Base-by-base conservation (phyloP, 2,888 invertebrate genomes). In the Ichneumoninae sp. region DNA sequence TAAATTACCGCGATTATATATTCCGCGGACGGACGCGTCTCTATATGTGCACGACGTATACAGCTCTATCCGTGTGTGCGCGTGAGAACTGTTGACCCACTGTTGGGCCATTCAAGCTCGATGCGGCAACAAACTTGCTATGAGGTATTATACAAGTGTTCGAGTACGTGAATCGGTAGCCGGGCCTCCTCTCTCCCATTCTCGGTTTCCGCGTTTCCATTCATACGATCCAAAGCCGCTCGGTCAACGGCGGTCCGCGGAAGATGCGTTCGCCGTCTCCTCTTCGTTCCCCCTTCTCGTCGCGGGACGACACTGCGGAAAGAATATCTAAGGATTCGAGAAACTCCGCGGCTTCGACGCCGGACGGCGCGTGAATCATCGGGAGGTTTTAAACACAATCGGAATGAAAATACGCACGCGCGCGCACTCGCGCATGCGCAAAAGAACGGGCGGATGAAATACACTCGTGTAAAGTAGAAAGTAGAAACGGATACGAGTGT, bases 141-240 rank as follows among this genome's bases (percentile, higher is more conserved):
- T 36, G 62, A 62, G 74, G 47, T 62, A 30, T 52, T 70, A n/a
- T 68, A 6, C n/a, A 30, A 44, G 65, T 54, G 30, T 54, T 44
- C 70, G 70, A 33, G 65, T 65, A 47, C 65, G 22, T 57, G 76
- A 82, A 66, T 82, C 76, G 44, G 81, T 76, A 71, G 70, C 75
- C 70, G 44, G 44, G 8, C 40, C 7, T 13, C 44, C 44, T 4
- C 33, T 75, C 57, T 68, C 65, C 69, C 54, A n/a, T 50, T 70
- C 54, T 75, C 52, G 52, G 30, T 81, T 75, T 75, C 70, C 75
- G 60, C 44, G 36, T 80, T 80, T 75, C 87, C 89, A 87, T 90
- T 89, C 85, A 87, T 89, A 86, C 87, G 74, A 82, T 88, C 83
- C 85, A 86, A 83, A 44, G 33, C 86, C 87, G 88, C 87, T 87